A percentile compares a stretch with the other conserved stretches of the same genome.
Evolutionary conservation across 2,888 invertebrate genomes (phyloP).

Genomic region (Melanargia galathea): DNA sequence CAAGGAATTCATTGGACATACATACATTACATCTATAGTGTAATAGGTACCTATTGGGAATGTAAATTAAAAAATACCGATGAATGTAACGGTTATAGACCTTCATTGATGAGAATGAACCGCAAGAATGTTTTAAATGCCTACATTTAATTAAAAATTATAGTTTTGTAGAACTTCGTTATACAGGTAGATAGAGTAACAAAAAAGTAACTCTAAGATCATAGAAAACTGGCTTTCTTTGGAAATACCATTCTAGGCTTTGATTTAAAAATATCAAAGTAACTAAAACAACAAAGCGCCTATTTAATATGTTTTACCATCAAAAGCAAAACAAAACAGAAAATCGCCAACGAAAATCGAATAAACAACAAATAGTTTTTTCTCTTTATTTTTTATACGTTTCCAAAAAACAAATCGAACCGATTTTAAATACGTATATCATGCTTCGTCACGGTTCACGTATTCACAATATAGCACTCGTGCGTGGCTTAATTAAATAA

Average conservation of each 20-base stretch:
- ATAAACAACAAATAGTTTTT: not conserved
- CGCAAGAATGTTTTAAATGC: not conserved
- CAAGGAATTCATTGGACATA: conserved; percentile 27
- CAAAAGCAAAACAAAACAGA: not conserved
- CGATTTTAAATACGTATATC: conserved; percentile 10
- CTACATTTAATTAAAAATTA: not conserved
- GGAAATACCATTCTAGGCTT: too few relatives aligned
- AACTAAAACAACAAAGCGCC: not conserved
- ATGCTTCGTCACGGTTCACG: conserved; percentile 11
- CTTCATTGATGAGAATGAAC: not conserved
- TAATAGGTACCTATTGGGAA: not conserved
- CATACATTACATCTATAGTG: not conserved
- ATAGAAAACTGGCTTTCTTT: too few relatives aligned
- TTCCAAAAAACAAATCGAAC: not conserved
- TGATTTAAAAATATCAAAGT: not conserved
- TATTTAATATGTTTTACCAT: too few relatives aligned
- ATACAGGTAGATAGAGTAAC: too few relatives aligned
- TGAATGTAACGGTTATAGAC: conserved; percentile 15
- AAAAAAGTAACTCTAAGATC: too few relatives aligned
- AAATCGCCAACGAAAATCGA: not conserved
- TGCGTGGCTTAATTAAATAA: conserved; percentile 19
- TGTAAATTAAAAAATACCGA: conserved; percentile 9
- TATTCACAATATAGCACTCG: conserved; percentile 18
- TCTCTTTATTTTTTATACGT: not conserved
- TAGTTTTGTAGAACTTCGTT: not conserved